Evolutionary conservation across 92 coral and sea anemone species (phyloP), one percentile per base, ranked within the genome.

Genomic region (Paragorgia papillata): DNA sequence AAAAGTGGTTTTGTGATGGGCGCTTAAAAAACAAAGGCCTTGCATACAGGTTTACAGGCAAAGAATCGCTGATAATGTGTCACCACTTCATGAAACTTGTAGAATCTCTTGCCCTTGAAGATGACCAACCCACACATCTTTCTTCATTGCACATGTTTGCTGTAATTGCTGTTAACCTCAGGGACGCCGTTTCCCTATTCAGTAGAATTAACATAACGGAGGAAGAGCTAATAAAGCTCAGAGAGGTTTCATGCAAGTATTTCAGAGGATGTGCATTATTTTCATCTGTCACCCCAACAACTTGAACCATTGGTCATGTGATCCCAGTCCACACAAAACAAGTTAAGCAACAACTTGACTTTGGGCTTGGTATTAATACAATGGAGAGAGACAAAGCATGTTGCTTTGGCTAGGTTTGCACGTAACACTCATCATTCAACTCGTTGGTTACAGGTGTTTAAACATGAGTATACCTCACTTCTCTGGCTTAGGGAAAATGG

Each of bases 401-500:
- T 58, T 64, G 67, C 80, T 40, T 39, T 83, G 25, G 80, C 80
- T 39, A 84, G 59, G 69, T 84, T 84, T 84, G 85, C 88, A 37
- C n/a, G 76, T 35, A 79, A 84, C 44, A 71, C 84, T 32, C 84
- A 84, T 57, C 81, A 79, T 31, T 43, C 46, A 15, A 85, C 41
- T 9, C 62, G 77, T 8, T 85, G 88, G 88, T 83, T 67, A 13
- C 88, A 85, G 62, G 75, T 85, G 60, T 85, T 85, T 80, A 85
- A 63, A 65, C 88, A 85, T 73, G 82, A 79, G 13, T 85, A 85
- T 41, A 79, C 71, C 70, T 85, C 88, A 62, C 88, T 85, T 53
- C 33, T 85, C 76, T n/a, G n/a, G n/a, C n/a, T n/a, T n/a, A n/a
- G n/a, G n/a, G n/a, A n/a, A n/a, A n/a, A n/a, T n/a, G n/a, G n/a